Base-by-base conservation (phyloP, 2,888 invertebrate genomes). In the Apotomis betuletana region DNA sequence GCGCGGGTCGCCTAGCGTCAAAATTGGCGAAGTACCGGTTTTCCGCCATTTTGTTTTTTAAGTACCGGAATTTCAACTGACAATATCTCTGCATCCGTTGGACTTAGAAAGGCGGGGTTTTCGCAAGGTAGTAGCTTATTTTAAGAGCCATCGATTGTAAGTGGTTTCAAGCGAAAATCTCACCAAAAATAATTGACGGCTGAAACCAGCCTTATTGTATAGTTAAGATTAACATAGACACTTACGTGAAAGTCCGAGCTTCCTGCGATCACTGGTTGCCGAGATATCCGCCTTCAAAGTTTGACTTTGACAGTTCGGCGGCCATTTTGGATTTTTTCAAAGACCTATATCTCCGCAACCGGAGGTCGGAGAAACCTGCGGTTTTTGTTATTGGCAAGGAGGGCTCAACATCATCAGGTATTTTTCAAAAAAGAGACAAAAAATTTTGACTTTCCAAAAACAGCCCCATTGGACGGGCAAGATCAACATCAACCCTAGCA, bases 271-370 rank as follows among this genome's bases (percentile, higher is more conserved):
- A 15, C 44, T 4, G 15, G 60, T 9, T n/a, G 60, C 44, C 13
- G 46, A 60, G 60, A 13, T 41, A 60, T 46, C 15, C 4, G 9
- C 44, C 4, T 9, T 15, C 15, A n/a, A 60, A 60, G 44, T 46
- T n/a, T 5, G 15, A 15, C 4, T 60, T 60, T 60, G 60, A 60
- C 60, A 60, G 60, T 60, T 67, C 38, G 49, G 58, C 67, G 57
- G 67, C 67, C 67, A 67, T 67, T 15, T 67, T 58, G 67, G 9
- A 52, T 36, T 13, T 41, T 41, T 41, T 41, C 41, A 3, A 41
- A 41, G 5, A 41, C 41, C 41, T 6, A 49, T 49, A 49, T 49
- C 49, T 49, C 12, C 9, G 49, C 49, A 49, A 49, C 49, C 49
- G 9, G 49, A 49, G 49, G 49, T 9, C 49, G 9, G 8, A 10